These are phyloP conservation scores for Acrobasis consociella DNA, from an alignment of 2,888 invertebrate genomes.

Conservation along the genomic window DNA sequence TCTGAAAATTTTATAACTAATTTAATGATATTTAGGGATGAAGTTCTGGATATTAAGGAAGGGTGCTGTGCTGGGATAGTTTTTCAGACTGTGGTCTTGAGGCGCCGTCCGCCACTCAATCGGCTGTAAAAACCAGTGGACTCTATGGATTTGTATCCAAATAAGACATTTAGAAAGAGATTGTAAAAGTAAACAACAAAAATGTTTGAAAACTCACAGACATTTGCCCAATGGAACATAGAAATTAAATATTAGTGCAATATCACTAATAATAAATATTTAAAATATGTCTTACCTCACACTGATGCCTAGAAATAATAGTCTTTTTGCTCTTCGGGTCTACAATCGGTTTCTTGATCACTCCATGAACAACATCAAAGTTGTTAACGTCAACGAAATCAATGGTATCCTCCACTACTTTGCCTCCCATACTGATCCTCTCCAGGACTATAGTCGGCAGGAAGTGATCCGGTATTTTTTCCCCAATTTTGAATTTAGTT, in stretches of 20 bases:
- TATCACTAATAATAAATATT: neutral
- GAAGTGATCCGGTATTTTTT: slow-evolving; percentile 52
- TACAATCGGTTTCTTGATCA: slow-evolving; percentile 48
- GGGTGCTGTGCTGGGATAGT: too few relatives aligned
- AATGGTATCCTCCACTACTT: slow-evolving; percentile 24
- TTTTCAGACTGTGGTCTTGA: too few relatives aligned
- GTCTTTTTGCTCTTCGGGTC: slow-evolving; percentile 59
- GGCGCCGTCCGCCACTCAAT: too few relatives aligned
- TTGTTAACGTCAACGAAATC: slow-evolving; percentile 33
- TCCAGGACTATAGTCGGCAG: slow-evolving; percentile 55
- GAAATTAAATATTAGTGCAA: too few relatives aligned
- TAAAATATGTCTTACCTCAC: slow-evolving; percentile 50
- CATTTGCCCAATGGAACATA: too few relatives aligned
- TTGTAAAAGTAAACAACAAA: too few relatives aligned
- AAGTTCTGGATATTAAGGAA: too few relatives aligned
- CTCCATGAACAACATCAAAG: slow-evolving; percentile 30
- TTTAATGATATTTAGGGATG: too few relatives aligned
- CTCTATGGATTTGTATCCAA: too few relatives aligned
- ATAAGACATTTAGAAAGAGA: too few relatives aligned
- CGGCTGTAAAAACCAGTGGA: too few relatives aligned
- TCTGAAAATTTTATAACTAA: slow-evolving; percentile 45
- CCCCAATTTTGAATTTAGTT: slow-evolving; percentile 46
- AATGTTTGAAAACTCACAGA: too few relatives aligned
- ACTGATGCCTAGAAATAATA: slow-evolving; percentile 58
- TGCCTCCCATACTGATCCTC: slow-evolving; percentile 41